Conservation (phyloP, 2,797 vertebrate genomes). For the Novumbra hubbsi region DNA sequence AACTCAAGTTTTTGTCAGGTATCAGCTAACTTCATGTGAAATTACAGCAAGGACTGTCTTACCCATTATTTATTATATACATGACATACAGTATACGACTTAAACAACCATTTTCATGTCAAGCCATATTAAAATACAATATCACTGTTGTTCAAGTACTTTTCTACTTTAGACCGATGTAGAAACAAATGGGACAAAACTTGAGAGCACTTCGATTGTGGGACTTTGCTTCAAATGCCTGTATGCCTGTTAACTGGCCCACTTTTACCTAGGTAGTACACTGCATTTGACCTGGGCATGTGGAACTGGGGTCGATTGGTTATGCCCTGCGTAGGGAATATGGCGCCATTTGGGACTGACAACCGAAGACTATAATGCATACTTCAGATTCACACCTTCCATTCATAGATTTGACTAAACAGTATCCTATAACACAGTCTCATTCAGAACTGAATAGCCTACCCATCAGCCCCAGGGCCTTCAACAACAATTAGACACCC, state of each 20-base stretch:
- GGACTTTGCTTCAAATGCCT: background rate
- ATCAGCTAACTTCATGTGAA: background rate
- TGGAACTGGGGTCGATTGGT: background rate
- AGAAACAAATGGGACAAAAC: background rate
- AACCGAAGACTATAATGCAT: background rate
- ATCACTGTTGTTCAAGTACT: background rate
- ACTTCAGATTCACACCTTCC: background rate
- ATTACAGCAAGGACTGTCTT: background rate
- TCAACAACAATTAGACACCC: background rate
- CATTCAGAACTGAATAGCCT: background rate
- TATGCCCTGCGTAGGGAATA: background rate
- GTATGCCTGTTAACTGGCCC: background rate
- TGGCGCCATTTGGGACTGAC: background rate
- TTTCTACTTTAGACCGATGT: background rate
- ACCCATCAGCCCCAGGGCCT: background rate
- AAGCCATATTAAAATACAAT: background rate
- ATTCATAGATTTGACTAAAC: background rate
- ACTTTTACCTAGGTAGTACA: background rate
- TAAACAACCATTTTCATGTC: background rate
- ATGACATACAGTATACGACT: background rate
- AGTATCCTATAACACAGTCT: background rate
- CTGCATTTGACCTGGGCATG: background rate
- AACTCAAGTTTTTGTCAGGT: background rate
- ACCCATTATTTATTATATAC: background rate
- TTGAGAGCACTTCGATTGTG: background rate